A percentile compares a stretch with the other conserved stretches of the same genome.
Evolutionary conservation across 1,140 invertebrate genomes (phyloP).

Genomic region (Achatina immaculata): DNA sequence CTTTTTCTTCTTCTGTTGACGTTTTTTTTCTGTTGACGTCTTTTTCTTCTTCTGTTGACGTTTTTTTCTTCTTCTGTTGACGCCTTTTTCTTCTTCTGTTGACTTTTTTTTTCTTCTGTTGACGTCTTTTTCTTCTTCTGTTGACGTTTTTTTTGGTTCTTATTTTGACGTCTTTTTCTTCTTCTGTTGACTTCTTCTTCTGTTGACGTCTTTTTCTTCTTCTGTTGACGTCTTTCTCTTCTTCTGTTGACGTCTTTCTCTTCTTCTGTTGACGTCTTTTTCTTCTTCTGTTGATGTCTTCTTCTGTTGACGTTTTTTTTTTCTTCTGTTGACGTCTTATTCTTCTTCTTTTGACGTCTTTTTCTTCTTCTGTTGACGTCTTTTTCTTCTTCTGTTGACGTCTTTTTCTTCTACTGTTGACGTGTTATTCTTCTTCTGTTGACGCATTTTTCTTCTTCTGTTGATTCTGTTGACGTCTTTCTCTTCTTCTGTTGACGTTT

Average conservation of each 20-base stretch:
- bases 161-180: neutral
- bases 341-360: neutral
- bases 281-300: neutral
- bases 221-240: neutral
- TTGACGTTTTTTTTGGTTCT: neutral
- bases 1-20: neutral
- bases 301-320: neutral
- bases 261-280: neutral
- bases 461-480: neutral
- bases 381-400: neutral
- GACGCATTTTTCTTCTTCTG: neutral
- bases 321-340: neutral
- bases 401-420: neutral
- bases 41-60: neutral
- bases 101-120: neutral
- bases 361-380: neutral
- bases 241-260: neutral
- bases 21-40: neutral
- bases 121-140: neutral
- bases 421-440: neutral
- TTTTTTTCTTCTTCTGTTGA: neutral
- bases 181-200: neutral
- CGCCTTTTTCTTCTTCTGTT: neutral
- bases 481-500: constrained; percentile 3
- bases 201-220: neutral